A percentile compares a stretch with the other conserved stretches of the same genome.
These are phyloP conservation scores for Anagrus nilaparvatae DNA, from an alignment of 1,140 invertebrate genomes.

Conservation along the genomic window DNA sequence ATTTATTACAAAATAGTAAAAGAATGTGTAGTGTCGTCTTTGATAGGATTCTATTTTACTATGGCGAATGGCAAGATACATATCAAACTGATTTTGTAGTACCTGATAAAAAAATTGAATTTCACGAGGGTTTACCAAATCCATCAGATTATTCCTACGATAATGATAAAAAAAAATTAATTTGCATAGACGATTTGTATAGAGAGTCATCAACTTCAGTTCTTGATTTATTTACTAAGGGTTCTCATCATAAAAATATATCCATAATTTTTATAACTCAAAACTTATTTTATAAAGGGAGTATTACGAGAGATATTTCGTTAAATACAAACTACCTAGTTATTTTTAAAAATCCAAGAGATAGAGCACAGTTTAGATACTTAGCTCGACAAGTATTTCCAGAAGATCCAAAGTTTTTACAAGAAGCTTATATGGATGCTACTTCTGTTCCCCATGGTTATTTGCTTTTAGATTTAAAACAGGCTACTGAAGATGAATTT, in stretches of 20 bases:
- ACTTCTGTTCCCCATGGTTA: constrained; percentile 28
- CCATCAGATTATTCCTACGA: constrained; percentile 10
- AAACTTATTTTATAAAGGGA: constrained; percentile 34
- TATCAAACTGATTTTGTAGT: too few species aligned
- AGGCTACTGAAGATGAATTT: constrained; percentile 24
- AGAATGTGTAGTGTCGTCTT: too few species aligned
- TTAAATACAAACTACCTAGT: constrained; percentile 32
- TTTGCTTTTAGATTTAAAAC: constrained; percentile 30
- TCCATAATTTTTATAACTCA: constrained; percentile 36
- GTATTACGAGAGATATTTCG: constrained; percentile 29
- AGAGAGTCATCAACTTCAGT: constrained; percentile 26
- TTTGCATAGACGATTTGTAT: constrained; percentile 33
- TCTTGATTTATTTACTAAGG: constrained; percentile 36
- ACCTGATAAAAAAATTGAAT: too few species aligned
- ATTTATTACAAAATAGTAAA: too few species aligned
- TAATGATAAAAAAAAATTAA: constrained; percentile 12
- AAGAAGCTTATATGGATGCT: constrained; percentile 32
- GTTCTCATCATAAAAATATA: constrained; percentile 31
- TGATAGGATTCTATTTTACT: too few species aligned
- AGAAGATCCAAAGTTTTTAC: constrained; percentile 30
- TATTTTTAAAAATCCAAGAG: constrained; percentile 36
- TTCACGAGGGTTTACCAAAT: constrained; percentile 10
- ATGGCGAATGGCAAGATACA: too few species aligned
- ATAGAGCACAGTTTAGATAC: constrained; percentile 32
- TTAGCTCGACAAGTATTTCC: constrained; percentile 29